Evolutionary conservation across 2,797 vertebrate species (phyloP).

Genomic region (Argentina silus): DNA sequence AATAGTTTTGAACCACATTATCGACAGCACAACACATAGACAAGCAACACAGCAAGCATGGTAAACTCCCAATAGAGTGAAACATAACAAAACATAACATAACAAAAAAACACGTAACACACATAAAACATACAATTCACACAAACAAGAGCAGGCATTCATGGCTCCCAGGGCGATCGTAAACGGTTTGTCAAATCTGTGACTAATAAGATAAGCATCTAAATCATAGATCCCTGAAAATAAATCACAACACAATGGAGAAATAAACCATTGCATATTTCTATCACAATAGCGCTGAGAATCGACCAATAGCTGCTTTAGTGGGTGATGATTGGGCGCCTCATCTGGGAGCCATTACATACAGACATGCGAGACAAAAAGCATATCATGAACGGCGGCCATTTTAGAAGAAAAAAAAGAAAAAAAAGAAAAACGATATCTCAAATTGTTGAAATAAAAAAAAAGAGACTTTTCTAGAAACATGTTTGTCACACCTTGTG

Average conservation of each 20-base stretch:
- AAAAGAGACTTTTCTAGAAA: slow-evolving; percentile 41
- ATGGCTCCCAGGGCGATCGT: slow-evolving; percentile 54
- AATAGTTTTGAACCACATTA: background rate
- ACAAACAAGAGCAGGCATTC: slow-evolving; percentile 36
- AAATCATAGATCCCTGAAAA: background rate
- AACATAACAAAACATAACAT: slow-evolving; percentile 8
- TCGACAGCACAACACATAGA: background rate
- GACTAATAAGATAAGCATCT: slow-evolving; percentile 10
- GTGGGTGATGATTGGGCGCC: slow-evolving; percentile 39
- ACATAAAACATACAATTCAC: slow-evolving; percentile 17
- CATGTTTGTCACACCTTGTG: slow-evolving; percentile 93
- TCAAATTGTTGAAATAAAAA: background rate
- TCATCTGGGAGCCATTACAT: slow-evolving; percentile 60
- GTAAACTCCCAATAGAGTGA: background rate
- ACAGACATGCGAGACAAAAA: slow-evolving; percentile 34
- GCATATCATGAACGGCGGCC: slow-evolving; percentile 11
- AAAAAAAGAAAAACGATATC: background rate
- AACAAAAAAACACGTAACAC: slow-evolving; percentile 21
- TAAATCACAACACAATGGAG: background rate
- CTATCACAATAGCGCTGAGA: background rate
- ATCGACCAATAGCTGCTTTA: background rate
- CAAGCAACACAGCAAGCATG: background rate
- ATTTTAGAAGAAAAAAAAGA: slow-evolving; percentile 18
- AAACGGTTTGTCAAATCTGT: slow-evolving; percentile 24
- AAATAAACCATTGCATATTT: background rate